These are phyloP conservation scores for Probaryconus sp. DNA, from an alignment of 1,140 invertebrate species.

Conservation along the genomic window DNA sequence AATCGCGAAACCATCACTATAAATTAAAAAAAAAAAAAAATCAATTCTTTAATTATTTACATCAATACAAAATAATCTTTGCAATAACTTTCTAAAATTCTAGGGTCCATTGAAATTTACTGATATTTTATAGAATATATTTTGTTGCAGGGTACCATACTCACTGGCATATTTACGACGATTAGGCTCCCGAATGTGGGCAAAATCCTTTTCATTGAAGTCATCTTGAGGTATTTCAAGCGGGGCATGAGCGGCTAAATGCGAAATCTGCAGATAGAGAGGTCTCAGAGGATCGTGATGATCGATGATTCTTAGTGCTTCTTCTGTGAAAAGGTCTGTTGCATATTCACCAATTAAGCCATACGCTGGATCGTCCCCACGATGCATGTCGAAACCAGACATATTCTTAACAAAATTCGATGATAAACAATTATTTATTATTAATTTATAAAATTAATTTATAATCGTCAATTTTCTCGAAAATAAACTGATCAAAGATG, in stretches of 20 bases:
- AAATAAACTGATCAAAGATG: too few relatives aligned
- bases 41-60: neutral
- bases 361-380: slow-evolving; percentile 80
- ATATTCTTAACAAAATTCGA: slow-evolving; percentile 71
- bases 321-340: slow-evolving; percentile 84
- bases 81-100: slow-evolving; percentile 5
- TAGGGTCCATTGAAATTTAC: too few relatives aligned
- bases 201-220: slow-evolving; percentile 82
- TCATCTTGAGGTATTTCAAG: slow-evolving; percentile 81
- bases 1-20: slow-evolving; percentile 84
- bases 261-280: slow-evolving; percentile 84
- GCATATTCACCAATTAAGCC: slow-evolving; percentile 82
- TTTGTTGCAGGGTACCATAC: slow-evolving; percentile 25
- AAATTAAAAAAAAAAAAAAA: slow-evolving; percentile 36
- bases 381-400: slow-evolving; percentile 79
- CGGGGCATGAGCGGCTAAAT: slow-evolving; percentile 83
- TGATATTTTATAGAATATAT: neutral
- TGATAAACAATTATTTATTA: too few relatives aligned
- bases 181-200: slow-evolving; percentile 82
- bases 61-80: slow-evolving; percentile 29
- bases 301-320: slow-evolving; percentile 81
- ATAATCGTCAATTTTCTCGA: too few relatives aligned
- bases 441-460: slow-evolving; percentile 8
- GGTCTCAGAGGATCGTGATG: slow-evolving; percentile 80
- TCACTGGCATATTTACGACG: slow-evolving; percentile 84